Conservation (phyloP, 2,113 vertebrate genomes). For the Anguilla japonica region DNA sequence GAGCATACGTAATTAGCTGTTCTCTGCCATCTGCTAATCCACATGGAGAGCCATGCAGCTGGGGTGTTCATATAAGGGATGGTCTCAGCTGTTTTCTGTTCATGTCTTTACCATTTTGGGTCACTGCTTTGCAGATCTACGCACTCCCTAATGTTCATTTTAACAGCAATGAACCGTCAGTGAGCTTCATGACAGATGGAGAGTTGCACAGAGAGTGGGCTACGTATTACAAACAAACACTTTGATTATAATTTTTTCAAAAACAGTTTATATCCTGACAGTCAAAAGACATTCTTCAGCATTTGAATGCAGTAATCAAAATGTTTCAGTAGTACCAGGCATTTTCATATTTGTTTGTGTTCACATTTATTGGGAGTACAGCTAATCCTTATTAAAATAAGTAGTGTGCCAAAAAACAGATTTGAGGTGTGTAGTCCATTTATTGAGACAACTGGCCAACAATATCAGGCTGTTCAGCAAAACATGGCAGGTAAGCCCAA, state of each 20-base stretch:
- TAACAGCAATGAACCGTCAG: background rate
- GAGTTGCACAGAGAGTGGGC: background rate
- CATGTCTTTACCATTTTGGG: background rate
- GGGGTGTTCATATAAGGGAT: background rate
- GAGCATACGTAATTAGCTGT: background rate
- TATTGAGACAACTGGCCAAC: background rate
- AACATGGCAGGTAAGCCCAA: background rate
- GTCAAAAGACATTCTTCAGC: background rate
- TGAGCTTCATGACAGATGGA: background rate
- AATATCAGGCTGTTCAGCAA: background rate
- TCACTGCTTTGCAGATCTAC: background rate
- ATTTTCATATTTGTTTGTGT: background rate
- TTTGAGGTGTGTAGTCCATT: background rate
- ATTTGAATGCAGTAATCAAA: background rate
- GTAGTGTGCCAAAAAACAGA: background rate
- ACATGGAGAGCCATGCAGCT: slow-evolving; percentile 4
- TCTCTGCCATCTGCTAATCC: slow-evolving; percentile 1
- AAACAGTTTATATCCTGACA: no score
- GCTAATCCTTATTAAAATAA: background rate
- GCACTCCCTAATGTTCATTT: background rate
- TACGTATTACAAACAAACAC: no score
- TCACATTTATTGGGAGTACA: background rate
- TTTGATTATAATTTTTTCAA: no score
- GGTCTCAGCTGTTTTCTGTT: background rate
- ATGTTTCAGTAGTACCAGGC: background rate